These are phyloP conservation scores for Leucophenga montana DNA, from an alignment of 2,888 invertebrate species.

Conservation along the genomic window DNA sequence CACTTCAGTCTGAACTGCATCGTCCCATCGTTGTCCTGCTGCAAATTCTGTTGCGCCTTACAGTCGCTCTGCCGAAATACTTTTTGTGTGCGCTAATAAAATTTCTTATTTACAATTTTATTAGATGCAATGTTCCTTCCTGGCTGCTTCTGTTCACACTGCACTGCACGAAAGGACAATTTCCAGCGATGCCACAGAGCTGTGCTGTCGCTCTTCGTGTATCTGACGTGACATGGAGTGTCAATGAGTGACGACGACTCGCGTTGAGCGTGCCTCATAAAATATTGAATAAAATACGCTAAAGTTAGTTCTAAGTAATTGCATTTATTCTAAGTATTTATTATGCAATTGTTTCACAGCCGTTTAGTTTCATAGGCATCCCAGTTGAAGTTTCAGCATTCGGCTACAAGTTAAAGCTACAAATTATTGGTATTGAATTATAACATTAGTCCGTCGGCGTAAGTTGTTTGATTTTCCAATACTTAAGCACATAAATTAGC, in stretches of 20 bases:
- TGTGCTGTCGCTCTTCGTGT: too few species aligned
- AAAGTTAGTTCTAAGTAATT: slow-evolving; percentile 57
- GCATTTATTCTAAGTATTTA: slow-evolving; percentile 48
- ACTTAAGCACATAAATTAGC: slow-evolving; percentile 57
- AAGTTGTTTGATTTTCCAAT: slow-evolving; percentile 56
- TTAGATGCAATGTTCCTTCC: slow-evolving; percentile 40
- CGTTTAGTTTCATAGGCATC: not conserved
- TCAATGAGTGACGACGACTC: too few species aligned
- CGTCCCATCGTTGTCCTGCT: slow-evolving; percentile 39
- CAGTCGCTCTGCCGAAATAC: slow-evolving; percentile 14
- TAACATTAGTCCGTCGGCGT: slow-evolving; percentile 33
- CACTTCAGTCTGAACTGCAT: slow-evolving; percentile 37
- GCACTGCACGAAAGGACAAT: too few species aligned
- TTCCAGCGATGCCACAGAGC: too few species aligned
- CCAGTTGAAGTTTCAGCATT: not conserved
- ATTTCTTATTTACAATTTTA: slow-evolving; percentile 68
- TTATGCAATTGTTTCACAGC: slow-evolving; percentile 57
- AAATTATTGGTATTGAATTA: not conserved
- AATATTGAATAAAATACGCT: slow-evolving; percentile 37
- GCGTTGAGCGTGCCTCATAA: not conserved
- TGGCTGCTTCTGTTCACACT: too few species aligned
- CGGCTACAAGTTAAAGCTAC: slow-evolving; percentile 1
- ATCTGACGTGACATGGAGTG: too few species aligned
- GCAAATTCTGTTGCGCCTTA: slow-evolving; percentile 9
- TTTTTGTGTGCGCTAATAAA: slow-evolving; percentile 50